Percentiles rank a stretch among this genome's conserved stretches.
These are phyloP conservation scores for Scaptomyza polygonia DNA, from an alignment of 2,888 invertebrate species.

Conservation along the genomic window DNA sequence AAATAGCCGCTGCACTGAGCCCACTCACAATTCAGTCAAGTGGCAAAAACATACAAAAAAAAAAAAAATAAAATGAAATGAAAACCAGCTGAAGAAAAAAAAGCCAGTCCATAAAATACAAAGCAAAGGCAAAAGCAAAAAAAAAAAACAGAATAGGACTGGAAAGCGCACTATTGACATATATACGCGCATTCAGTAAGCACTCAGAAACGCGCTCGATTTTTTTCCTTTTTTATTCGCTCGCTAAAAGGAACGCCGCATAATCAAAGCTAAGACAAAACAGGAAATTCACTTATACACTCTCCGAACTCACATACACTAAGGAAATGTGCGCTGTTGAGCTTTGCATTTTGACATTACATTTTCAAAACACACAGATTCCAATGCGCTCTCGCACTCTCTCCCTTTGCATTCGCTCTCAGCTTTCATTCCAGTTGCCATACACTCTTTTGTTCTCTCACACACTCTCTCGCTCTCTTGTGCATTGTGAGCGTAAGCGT, in stretches of 20 bases:
- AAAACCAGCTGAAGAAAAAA: constrained; percentile 58
- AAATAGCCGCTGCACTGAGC: constrained; percentile 45
- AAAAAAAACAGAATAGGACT: constrained; percentile 56
- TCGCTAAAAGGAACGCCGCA: constrained; percentile 69
- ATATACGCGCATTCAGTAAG: constrained; percentile 73
- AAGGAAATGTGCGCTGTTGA: constrained; percentile 76
- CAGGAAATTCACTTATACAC: constrained; percentile 78
- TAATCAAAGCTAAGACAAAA: constrained; percentile 72
- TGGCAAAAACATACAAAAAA: constrained; percentile 54
- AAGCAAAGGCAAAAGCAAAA: constrained; percentile 34
- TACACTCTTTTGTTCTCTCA: constrained; percentile 6
- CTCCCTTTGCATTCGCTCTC: constrained; percentile 20
- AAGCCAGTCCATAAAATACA: constrained; percentile 27
- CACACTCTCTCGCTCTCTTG: constrained; percentile 11
- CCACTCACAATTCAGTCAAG: constrained; percentile 73
- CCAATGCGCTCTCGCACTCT: constrained; percentile 37
- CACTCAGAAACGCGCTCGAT: constrained; percentile 49
- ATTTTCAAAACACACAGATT: constrained; percentile 74
- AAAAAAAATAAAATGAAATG: constrained; percentile 31
- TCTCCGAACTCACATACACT: constrained; percentile 35
- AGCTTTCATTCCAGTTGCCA: constrained; percentile 31
- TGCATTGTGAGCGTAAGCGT: background rate
- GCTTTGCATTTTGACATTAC: constrained; percentile 75
- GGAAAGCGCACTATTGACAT: constrained; percentile 84
- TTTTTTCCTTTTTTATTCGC: constrained; percentile 7